Evolutionary conservation across 2,797 vertebrate genomes (phyloP).

Genomic region (Microctenopoma stevenorrisi): DNA sequence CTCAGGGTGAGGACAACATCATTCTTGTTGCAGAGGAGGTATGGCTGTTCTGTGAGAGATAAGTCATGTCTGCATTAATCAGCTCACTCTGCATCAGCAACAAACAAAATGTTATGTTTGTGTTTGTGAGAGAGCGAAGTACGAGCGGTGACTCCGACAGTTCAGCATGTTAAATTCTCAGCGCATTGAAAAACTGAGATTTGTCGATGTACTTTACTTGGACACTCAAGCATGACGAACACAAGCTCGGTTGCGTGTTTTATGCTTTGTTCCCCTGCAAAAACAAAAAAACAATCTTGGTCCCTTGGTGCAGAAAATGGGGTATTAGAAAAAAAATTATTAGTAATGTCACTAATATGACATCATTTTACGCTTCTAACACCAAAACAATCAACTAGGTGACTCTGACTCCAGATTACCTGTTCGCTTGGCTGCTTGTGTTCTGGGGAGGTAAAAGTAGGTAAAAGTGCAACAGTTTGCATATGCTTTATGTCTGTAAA

Average conservation of each 20-base stretch:
- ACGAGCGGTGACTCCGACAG: conserved; percentile 20
- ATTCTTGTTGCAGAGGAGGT: conserved; percentile 40
- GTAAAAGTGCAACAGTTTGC: no score
- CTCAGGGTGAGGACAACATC: conserved; percentile 47
- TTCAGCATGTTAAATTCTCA: conserved; percentile 17
- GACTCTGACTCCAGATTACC: no score
- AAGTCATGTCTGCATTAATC: conserved; percentile 45
- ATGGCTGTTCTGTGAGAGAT: conserved; percentile 39
- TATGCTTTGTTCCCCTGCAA: not conserved
- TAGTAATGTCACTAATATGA: no score
- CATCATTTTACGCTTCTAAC: no score
- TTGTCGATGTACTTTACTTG: conserved; percentile 8
- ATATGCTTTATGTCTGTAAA: no score
- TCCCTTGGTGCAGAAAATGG: not conserved
- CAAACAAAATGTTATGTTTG: conserved; percentile 19
- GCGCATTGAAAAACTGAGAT: conserved; percentile 3
- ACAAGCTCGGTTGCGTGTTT: not conserved
- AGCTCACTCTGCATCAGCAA: not conserved
- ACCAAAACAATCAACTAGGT: no score
- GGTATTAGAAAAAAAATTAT: not conserved
- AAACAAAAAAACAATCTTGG: not conserved
- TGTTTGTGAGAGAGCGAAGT: conserved; percentile 26
- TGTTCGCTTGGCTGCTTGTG: no score
- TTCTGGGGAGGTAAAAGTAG: no score
- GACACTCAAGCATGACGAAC: not conserved